Conservation (phyloP, 2,797 vertebrate genomes). For the Poecilia wingei region DNA sequence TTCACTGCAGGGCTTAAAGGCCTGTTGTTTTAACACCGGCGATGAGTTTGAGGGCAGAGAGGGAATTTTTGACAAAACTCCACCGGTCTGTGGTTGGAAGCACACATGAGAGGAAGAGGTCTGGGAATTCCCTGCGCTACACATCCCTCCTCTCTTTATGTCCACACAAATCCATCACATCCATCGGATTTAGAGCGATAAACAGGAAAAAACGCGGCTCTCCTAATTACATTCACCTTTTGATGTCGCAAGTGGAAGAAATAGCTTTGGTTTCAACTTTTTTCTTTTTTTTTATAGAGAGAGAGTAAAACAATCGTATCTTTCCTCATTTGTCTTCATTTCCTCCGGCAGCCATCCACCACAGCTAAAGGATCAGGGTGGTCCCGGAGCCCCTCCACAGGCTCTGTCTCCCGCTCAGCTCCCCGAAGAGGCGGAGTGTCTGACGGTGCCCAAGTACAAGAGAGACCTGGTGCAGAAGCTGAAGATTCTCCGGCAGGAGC, state of each 20-base stretch:
- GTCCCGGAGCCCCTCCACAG: conserved; percentile 81
- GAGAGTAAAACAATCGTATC: neutral
- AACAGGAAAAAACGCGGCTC: neutral
- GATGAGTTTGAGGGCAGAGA: conserved; percentile 22
- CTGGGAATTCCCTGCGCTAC: conserved; percentile 48
- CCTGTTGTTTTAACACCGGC: conserved; percentile 37
- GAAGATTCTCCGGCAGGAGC: conserved; percentile 94
- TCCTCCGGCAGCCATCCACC: conserved; percentile 81
- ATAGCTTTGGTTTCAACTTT: conserved; percentile 13
- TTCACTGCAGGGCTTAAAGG: conserved; percentile 36
- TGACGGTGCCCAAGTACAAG: conserved; percentile 95
- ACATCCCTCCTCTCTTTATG: conserved; percentile 9
- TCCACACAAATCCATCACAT: conserved; percentile 14
- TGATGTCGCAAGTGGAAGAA: conserved; percentile 4
- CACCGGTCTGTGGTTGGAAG: conserved; percentile 33
- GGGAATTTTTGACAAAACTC: conserved; percentile 55
- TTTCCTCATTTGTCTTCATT: neutral
- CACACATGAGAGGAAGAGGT: conserved; percentile 26
- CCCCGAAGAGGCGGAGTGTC: conserved; percentile 91
- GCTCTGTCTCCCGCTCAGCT: conserved; percentile 87
- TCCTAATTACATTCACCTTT: neutral
- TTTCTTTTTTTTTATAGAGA: neutral
- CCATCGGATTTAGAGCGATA: conserved; percentile 14
- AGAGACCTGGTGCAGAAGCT: conserved; percentile 97
- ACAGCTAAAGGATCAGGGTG: conserved; percentile 85